phyloP scores from a whole-genome alignment of 2,797 vertebrate species.

The Alfaro cultratus region DNA sequence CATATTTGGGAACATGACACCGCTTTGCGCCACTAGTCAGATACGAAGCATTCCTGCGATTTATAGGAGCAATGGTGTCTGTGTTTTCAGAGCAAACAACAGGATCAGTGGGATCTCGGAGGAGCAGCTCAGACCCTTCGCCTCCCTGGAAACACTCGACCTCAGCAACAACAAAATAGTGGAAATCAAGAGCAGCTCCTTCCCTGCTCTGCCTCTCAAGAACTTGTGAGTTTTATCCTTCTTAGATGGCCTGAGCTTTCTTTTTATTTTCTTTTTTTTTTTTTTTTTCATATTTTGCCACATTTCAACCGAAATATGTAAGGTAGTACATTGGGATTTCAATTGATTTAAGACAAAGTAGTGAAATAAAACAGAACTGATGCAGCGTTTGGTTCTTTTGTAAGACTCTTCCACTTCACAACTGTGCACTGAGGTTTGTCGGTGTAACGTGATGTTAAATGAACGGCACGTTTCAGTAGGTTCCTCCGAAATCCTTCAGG shows the following conservation, averaged over 20 bases:
- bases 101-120: constrained; percentile 84
- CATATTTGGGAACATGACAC: constrained; percentile 54
- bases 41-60: constrained; percentile 57
- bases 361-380: not conserved
- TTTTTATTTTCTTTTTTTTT: too few species aligned
- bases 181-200: constrained; percentile 84
- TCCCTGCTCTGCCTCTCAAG: constrained; percentile 88
- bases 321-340: not conserved
- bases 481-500: constrained; percentile 64
- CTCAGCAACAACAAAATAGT: constrained; percentile 92
- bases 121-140: constrained; percentile 85
- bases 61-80: constrained; percentile 66
- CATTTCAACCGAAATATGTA: not conserved
- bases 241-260: not conserved
- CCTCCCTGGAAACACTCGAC: constrained; percentile 90
- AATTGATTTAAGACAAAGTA: not conserved
- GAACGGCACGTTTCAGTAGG: not conserved
- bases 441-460: not conserved
- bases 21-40: constrained; percentile 35
- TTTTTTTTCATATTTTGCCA: not conserved
- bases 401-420: not conserved
- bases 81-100: constrained; percentile 91
- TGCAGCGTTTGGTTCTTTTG: not conserved
- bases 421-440: not conserved
- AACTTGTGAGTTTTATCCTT: constrained; percentile 87